Conservation (phyloP, 2,888 invertebrate species). For the Orchesella flavescens region DNA sequence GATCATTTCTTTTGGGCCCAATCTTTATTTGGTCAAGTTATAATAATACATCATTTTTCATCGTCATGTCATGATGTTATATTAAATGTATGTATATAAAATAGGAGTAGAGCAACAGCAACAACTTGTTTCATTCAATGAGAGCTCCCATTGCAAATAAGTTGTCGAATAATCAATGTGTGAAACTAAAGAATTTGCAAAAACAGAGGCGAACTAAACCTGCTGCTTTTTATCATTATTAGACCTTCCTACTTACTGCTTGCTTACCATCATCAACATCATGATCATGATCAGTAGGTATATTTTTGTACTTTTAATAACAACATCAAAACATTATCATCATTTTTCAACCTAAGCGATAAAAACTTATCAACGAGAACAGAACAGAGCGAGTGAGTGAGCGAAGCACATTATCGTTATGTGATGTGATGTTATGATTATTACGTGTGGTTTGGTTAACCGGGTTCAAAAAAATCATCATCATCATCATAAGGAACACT, state of each 20-base stretch:
- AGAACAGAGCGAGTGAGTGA: slow-evolving; percentile 5
- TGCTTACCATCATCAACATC: slow-evolving; percentile 5
- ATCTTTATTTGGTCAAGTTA: slow-evolving; percentile 15
- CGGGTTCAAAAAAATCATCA: slow-evolving; percentile 21
- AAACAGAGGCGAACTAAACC: neutral
- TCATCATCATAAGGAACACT: neutral
- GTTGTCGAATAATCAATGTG: slow-evolving; percentile 6
- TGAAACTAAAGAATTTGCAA: neutral
- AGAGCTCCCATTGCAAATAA: neutral
- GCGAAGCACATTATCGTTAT: neutral
- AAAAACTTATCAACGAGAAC: slow-evolving; percentile 32
- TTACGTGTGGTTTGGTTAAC: slow-evolving; percentile 10
- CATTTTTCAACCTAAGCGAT: slow-evolving; percentile 8
- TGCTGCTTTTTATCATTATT: neutral
- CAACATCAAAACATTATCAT: no score
- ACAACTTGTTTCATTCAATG: slow-evolving; percentile 21
- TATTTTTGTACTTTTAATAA: no score
- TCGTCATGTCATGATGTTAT: no score
- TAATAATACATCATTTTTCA: slow-evolving; percentile 17
- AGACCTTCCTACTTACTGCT: neutral
- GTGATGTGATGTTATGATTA: slow-evolving; percentile 5
- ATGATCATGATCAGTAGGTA: neutral
- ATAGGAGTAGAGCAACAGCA: neutral
- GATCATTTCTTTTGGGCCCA: neutral
- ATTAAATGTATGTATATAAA: no score